Percentiles rank a stretch among this genome's conserved stretches.
phyloP scores from a whole-genome alignment of 92 coral and sea anemone species.

The Blastomussa wellsi region DNA sequence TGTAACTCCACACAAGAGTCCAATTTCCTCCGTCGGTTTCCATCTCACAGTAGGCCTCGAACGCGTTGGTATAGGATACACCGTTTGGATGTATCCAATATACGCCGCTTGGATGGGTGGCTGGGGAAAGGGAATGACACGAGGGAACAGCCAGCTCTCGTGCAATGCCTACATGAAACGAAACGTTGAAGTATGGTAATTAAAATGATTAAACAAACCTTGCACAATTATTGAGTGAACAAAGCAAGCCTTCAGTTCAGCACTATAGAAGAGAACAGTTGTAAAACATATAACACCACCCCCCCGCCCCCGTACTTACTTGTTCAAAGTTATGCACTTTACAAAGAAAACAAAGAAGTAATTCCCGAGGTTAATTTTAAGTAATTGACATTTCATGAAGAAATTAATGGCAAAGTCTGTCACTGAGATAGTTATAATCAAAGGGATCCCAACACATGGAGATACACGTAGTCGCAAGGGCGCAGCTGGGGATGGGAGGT shows the following conservation, averaged over 20 bases:
- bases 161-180: neutral
- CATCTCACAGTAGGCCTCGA: constrained; percentile 9
- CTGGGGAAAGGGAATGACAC: neutral
- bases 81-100: neutral
- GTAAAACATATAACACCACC: too few relatives aligned
- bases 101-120: neutral
- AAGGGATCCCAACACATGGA: too few relatives aligned
- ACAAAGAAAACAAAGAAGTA: too few relatives aligned
- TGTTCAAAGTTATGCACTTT: too few relatives aligned
- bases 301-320: too few relatives aligned
- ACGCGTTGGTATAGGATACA: neutral
- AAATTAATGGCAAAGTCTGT: too few relatives aligned
- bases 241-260: neutral
- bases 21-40: constrained; percentile 60
- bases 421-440: too few relatives aligned
- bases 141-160: constrained; percentile 7
- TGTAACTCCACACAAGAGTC: constrained; percentile 67
- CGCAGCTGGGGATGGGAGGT: too few relatives aligned
- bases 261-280: neutral
- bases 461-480: too few relatives aligned
- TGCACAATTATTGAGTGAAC: neutral
- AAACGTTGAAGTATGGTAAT: neutral
- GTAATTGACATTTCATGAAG: too few relatives aligned
- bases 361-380: too few relatives aligned
- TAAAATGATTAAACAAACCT: neutral